Evolutionary conservation across 2,888 invertebrate species (phyloP).

Genomic region (Tupiocoris notatus): DNA sequence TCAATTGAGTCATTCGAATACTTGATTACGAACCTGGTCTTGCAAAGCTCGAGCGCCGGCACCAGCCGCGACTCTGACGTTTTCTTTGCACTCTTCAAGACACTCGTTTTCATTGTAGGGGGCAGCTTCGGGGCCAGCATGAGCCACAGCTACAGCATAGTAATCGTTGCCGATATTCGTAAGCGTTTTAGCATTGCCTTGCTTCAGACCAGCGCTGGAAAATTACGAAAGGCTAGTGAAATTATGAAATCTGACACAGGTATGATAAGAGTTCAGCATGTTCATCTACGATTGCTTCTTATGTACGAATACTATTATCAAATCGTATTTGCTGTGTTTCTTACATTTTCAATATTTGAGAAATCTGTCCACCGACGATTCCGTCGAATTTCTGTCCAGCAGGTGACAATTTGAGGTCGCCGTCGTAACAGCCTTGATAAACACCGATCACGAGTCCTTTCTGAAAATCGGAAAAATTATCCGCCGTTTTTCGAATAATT

Average conservation of each 20-base stretch:
- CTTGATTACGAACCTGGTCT: too few relatives aligned
- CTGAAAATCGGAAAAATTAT: conserved; percentile 20
- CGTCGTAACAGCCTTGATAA: conserved; percentile 55
- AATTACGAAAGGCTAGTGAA: neutral
- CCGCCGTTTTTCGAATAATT: neutral
- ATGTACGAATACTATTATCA: too few relatives aligned
- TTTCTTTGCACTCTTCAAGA: conserved; percentile 55
- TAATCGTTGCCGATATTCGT: conserved; percentile 48
- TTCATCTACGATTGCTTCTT: too few relatives aligned
- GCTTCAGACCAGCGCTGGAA: conserved; percentile 34
- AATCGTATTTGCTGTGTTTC: neutral
- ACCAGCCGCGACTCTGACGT: conserved; percentile 55
- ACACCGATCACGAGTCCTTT: conserved; percentile 61
- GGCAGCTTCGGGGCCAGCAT: conserved; percentile 56
- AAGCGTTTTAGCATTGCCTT: conserved; percentile 35
- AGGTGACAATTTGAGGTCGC: conserved; percentile 55
- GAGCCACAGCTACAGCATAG: conserved; percentile 60
- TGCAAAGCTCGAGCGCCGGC: conserved; percentile 54
- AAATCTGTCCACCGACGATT: conserved; percentile 58
- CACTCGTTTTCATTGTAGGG: conserved; percentile 54
- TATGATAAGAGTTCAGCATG: too few relatives aligned
- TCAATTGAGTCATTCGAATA: too few relatives aligned
- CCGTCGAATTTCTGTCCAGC: conserved; percentile 59
- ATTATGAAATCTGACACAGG: too few relatives aligned
- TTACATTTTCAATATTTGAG: conserved; percentile 58